Base-by-base conservation (phyloP, 2,113 vertebrate genomes). In the Phyllopteryx taeniolatus region DNA sequence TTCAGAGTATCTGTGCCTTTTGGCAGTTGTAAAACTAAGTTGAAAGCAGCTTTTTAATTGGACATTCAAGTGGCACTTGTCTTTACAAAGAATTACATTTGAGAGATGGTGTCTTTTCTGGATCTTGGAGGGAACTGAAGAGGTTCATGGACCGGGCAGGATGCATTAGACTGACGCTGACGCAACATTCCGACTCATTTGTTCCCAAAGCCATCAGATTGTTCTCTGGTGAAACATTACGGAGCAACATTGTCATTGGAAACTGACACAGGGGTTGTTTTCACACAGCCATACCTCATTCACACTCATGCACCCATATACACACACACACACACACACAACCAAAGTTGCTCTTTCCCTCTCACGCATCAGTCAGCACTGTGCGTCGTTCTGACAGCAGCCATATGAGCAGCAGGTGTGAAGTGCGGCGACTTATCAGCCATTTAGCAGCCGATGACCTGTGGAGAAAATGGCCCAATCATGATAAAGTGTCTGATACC, bases 391-490 rank as follows among this genome's bases (percentile, higher is more conserved):
- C 64, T 87, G 86, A 87, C 87, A 87, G 83, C 76, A 80, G 75
- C 87, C 82, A 62, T 87, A 84, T 78, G 83, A 84, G 76, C 77
- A 44, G 71, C 70, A 73, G 80, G 77, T 53, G 6, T 71, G 19
- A 73, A 73, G 71, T 67, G 74, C 57, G 56, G 61, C n/a, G 68
- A 79, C 82, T 86, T 88, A 88, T 86, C 83, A 85, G 79, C 87
- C 89, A 82, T 90, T 90, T 89, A 91, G 87, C 87, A 86, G 78
- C 57, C 43, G 78, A 86, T 85, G 89, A 90, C 83, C 89, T 85
- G 84, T 76, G 78, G 67, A 81, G 79, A 44, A 67, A 86, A 80
- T 70, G 79, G 79, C 67, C 83, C 77, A 61, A 71, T 87, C 79
- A 74, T 87, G 89, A 91, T 85, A 81, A 88, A 90, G 84, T 88